phyloP scores from a whole-genome alignment of 2,888 invertebrate species.

The Quadroppia sp. region DNA sequence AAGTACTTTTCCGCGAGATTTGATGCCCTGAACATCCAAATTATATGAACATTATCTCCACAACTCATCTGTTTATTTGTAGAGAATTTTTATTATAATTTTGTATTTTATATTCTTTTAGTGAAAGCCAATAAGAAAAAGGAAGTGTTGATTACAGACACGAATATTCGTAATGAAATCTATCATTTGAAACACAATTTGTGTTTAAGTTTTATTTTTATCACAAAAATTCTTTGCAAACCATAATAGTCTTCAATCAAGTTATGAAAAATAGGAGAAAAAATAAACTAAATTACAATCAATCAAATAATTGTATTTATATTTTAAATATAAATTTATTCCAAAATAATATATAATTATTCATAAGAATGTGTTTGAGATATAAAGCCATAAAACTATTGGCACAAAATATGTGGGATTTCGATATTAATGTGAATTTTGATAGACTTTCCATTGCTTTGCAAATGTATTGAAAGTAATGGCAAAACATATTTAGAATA shows the following conservation, averaged over 20 bases:
- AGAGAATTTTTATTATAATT: slow-evolving; percentile 11
- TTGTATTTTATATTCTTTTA: not conserved
- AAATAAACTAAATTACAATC: not conserved
- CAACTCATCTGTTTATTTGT: slow-evolving; percentile 11
- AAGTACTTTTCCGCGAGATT: not conserved
- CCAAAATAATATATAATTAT: not conserved
- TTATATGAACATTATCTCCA: not conserved
- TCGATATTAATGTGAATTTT: slow-evolving; percentile 12
- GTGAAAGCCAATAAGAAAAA: not conserved
- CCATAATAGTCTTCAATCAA: not conserved
- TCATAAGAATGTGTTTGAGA: not conserved
- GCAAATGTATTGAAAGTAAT: not conserved
- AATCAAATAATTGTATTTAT: not conserved
- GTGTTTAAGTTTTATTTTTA: not conserved
- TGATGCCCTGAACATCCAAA: not conserved
- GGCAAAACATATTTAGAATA: slow-evolving; percentile 2
- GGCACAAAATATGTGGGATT: not conserved
- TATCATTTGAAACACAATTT: not conserved
- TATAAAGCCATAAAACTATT: not conserved
- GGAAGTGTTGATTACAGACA: slow-evolving; percentile 19
- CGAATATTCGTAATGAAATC: not conserved
- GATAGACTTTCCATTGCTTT: not conserved
- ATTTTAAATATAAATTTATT: not conserved
- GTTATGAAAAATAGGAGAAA: not conserved
- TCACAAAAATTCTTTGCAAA: not conserved